Conservation (phyloP, 2,113 vertebrate species). For the Gymnocephalus cernua region DNA sequence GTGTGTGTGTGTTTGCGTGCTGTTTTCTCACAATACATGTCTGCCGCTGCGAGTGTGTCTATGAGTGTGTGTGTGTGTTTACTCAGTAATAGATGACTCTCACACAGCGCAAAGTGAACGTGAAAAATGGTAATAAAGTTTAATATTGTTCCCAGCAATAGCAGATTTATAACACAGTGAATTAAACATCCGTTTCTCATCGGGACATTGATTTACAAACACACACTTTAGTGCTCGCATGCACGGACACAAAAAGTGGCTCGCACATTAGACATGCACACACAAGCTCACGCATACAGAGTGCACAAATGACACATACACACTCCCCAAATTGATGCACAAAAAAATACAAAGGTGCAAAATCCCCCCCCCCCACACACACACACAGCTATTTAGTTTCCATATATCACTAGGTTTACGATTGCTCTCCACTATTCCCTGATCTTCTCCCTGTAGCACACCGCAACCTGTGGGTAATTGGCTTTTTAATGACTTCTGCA, state of each 20-base stretch:
- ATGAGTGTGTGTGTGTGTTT: constrained; percentile 11
- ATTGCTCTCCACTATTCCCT: constrained; percentile 82
- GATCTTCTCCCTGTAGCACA: constrained; percentile 83
- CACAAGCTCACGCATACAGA: constrained; percentile 16
- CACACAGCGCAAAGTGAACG: constrained; percentile 57
- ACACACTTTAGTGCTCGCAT: background rate
- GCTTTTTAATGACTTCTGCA: constrained; percentile 92
- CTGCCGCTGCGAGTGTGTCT: background rate
- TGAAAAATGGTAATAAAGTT: constrained; percentile 67
- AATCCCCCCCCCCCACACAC: background rate
- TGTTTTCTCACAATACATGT: background rate
- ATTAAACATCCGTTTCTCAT: constrained; percentile 79
- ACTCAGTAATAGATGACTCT: constrained; percentile 55
- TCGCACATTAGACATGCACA: background rate
- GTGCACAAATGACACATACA: constrained; percentile 30
- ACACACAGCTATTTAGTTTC: constrained; percentile 84
- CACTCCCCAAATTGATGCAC: background rate
- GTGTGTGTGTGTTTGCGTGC: background rate
- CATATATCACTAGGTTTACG: constrained; percentile 84
- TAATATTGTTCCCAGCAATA: constrained; percentile 65
- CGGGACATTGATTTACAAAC: constrained; percentile 47
- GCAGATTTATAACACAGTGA: constrained; percentile 71
- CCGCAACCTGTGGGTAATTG: constrained; percentile 84
- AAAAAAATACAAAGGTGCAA: background rate
- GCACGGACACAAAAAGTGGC: background rate